These are phyloP conservation scores for Peucedramus taeniatus DNA, from an alignment of 2,113 vertebrate genomes.

Conservation along the genomic window DNA sequence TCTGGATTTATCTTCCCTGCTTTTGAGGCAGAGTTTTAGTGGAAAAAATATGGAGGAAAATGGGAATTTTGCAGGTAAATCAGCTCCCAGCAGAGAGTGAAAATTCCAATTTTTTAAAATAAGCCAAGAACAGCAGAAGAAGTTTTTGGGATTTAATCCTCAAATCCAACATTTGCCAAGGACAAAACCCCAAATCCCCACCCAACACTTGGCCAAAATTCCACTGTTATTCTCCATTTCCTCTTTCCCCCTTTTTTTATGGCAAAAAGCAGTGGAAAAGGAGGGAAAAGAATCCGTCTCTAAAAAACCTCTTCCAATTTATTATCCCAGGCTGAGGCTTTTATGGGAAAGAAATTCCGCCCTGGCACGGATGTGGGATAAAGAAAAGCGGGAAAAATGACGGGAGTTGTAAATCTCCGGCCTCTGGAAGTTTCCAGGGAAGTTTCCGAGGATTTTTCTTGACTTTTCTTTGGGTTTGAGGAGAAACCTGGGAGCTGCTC, in stretches of 20 bases:
- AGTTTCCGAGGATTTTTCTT: constrained; percentile 44
- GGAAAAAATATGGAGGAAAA: background rate
- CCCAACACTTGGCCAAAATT: background rate
- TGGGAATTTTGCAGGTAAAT: background rate
- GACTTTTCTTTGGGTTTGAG: background rate
- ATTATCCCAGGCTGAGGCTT: constrained; percentile 53
- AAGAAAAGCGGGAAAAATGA: background rate
- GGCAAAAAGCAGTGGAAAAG: background rate
- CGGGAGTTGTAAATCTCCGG: background rate
- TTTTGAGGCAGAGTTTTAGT: background rate
- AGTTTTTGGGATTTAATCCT: background rate
- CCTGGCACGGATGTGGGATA: background rate
- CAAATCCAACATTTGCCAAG: background rate
- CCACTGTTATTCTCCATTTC: background rate
- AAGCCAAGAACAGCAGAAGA: background rate
- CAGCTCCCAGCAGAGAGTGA: background rate
- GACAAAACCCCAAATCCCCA: background rate
- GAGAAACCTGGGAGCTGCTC: background rate
- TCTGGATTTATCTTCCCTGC: background rate
- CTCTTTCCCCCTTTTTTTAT: background rate
- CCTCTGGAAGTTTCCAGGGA: constrained; percentile 16
- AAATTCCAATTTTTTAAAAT: background rate
- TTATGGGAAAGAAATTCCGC: constrained; percentile 64
- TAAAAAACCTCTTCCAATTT: constrained; percentile 65
- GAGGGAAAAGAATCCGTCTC: background rate